Evolutionary conservation across 2,113 vertebrate genomes (phyloP).

Genomic region (Rhinolophus sinicus): DNA sequence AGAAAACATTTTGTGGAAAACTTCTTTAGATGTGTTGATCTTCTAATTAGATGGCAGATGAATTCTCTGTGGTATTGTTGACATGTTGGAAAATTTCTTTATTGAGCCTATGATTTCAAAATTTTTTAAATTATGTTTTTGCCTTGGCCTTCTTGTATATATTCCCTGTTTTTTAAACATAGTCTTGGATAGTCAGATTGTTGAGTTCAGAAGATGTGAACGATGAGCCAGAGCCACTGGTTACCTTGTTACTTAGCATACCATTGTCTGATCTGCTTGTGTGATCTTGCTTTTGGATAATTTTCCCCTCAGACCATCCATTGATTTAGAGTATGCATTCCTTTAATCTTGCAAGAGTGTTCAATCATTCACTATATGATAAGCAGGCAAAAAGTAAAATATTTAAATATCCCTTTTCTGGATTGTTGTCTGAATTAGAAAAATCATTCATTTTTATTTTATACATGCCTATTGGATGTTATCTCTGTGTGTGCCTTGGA

Average conservation of each 20-base stretch:
- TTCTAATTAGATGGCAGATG: slow-evolving; percentile 5
- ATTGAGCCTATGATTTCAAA: neutral
- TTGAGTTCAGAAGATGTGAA: neutral
- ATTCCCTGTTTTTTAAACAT: neutral
- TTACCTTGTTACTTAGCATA: neutral
- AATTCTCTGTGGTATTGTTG: neutral
- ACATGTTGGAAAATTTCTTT: neutral
- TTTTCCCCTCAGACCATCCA: neutral
- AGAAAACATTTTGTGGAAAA: slow-evolving; percentile 43
- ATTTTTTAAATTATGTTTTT: neutral
- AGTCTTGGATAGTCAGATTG: neutral
- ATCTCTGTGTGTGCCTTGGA: neutral
- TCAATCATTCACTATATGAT: neutral
- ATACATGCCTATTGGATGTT: neutral
- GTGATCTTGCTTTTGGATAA: neutral
- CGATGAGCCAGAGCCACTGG: neutral
- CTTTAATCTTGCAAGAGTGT: neutral
- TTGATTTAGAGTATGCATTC: neutral
- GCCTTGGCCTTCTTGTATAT: neutral
- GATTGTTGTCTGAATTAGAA: slow-evolving; percentile 6
- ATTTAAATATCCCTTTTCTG: slow-evolving; percentile 11
- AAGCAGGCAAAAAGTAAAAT: neutral
- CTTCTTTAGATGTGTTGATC: neutral
- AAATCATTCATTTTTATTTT: neutral
- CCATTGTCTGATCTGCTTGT: neutral